phyloP scores from a whole-genome alignment of 2,113 vertebrate genomes.

The Scortum barcoo region DNA sequence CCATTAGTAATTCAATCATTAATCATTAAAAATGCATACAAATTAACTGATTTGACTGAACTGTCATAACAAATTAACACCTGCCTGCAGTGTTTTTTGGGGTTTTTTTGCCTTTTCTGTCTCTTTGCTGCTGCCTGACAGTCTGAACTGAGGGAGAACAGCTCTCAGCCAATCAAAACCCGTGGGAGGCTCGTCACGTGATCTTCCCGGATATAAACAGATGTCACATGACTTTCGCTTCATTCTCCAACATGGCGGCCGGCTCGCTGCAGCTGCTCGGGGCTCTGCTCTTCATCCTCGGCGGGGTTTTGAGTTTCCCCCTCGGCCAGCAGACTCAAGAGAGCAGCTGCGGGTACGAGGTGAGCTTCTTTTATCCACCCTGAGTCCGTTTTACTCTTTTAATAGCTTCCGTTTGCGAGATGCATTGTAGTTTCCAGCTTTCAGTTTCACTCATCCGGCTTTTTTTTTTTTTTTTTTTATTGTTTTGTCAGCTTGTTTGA shows the following conservation, averaged over 20 bases:
- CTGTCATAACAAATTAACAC: neutral
- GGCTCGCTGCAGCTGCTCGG: rapidly evolving
- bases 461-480: too few species aligned
- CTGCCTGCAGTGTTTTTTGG: too few species aligned
- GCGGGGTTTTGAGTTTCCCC: conserved; percentile 57
- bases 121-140: conserved; percentile 27
- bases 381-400: rapidly evolving
- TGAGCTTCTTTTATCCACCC: neutral
- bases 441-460: neutral
- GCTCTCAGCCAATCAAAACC: rapidly evolving
- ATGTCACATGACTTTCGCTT: conserved; percentile 59
- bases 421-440: conserved; percentile 24
- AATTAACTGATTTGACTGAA: too few species aligned
- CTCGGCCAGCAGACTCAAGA: conserved; percentile 5
- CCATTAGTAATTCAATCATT: too few species aligned
- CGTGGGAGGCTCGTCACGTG: conserved; percentile 42
- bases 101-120: neutral
- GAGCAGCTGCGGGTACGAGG: conserved; percentile 73
- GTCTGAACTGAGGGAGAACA: conserved; percentile 2
- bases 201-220: conserved; percentile 17
- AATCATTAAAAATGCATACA: too few species aligned
- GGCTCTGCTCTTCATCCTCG: neutral
- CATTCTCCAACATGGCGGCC: conserved; percentile 61
- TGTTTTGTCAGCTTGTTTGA: neutral
- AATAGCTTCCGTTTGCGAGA: too few species aligned